Percentiles rank a stretch among this genome's conserved stretches.
Conservation (phyloP, 2,888 invertebrate genomes). For the Eledona agricola region DNA sequence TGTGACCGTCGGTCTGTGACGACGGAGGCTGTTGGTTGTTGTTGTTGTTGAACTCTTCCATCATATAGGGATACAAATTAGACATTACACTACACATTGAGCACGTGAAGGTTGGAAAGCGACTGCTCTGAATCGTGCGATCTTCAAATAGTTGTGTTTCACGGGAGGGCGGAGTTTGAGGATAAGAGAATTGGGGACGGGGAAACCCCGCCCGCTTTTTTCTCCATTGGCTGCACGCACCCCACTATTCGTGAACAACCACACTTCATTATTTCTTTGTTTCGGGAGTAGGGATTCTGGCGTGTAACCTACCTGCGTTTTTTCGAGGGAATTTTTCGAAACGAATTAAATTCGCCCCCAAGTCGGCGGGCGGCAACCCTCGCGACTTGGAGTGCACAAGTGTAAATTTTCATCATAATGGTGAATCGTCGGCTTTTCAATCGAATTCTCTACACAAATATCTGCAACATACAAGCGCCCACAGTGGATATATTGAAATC, state of each 20-base stretch:
- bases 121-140: constrained; percentile 49
- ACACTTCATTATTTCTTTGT: constrained; percentile 48
- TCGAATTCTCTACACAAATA: constrained; percentile 62
- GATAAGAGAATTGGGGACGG: constrained; percentile 51
- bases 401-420: constrained; percentile 64
- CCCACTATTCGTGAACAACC: constrained; percentile 45
- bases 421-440: constrained; percentile 61
- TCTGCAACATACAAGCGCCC: constrained; percentile 59
- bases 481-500: constrained; percentile 62
- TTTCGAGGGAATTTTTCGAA: constrained; percentile 38
- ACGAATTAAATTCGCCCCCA: constrained; percentile 60
- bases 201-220: constrained; percentile 55
- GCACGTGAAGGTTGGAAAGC: constrained; percentile 46
- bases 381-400: constrained; percentile 64
- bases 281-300: too few relatives aligned
- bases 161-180: constrained; percentile 45
- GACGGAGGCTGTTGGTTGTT: constrained; percentile 43
- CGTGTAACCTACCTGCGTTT: too few relatives aligned
- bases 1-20: constrained; percentile 70
- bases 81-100: constrained; percentile 47
- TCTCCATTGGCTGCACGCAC: constrained; percentile 56
- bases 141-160: constrained; percentile 48
- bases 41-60: constrained; percentile 55
- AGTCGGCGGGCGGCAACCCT: too few relatives aligned
- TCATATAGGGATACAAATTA: constrained; percentile 56